A percentile compares a stretch with the other conserved stretches of the same genome.
Conservation (phyloP, 2,888 invertebrate species). For the Torymus tubicola region DNA sequence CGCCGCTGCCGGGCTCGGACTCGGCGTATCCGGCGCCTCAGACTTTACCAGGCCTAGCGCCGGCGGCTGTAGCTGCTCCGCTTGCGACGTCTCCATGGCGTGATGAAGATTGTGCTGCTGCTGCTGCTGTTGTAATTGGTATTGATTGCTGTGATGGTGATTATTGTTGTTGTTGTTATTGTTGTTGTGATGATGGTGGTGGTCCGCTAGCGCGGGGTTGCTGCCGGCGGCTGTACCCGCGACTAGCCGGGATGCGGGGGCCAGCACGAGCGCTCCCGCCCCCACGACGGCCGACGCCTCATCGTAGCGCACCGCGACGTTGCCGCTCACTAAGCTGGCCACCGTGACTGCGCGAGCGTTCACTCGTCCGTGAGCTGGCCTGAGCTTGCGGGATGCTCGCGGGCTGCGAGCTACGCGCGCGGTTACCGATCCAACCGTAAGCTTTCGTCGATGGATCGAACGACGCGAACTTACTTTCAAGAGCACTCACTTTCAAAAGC, state of each 20-base stretch:
- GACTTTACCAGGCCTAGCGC: conserved; percentile 69
- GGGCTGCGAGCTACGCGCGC: too few relatives aligned
- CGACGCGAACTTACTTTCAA: too few relatives aligned
- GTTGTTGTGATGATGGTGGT: conserved; percentile 64
- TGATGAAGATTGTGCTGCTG: conserved; percentile 59
- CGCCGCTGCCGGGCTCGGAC: conserved; percentile 75
- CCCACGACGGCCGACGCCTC: conserved; percentile 78
- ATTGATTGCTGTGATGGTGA: conserved; percentile 66
- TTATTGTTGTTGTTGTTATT: conserved; percentile 68
- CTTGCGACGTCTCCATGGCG: conserved; percentile 59
- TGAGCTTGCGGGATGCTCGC: not conserved
- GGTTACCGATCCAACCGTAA: too few relatives aligned
- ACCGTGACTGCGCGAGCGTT: conserved; percentile 65
- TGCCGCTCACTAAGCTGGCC: conserved; percentile 74
- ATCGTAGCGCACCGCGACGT: conserved; percentile 74
- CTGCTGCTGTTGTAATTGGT: conserved; percentile 60
- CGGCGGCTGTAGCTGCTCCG: conserved; percentile 56
- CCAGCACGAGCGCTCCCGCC: conserved; percentile 77
- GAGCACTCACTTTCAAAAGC: too few relatives aligned
- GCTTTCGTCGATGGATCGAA: too few relatives aligned
- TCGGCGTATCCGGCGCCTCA: conserved; percentile 78
- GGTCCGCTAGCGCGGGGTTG: conserved; percentile 61
- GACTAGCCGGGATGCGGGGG: conserved; percentile 77
- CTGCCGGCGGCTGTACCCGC: conserved; percentile 71
- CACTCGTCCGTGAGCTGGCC: conserved; percentile 31